Evolutionary conservation across 2,797 vertebrate genomes (phyloP).

Genomic region (Sebastes steindachneri): DNA sequence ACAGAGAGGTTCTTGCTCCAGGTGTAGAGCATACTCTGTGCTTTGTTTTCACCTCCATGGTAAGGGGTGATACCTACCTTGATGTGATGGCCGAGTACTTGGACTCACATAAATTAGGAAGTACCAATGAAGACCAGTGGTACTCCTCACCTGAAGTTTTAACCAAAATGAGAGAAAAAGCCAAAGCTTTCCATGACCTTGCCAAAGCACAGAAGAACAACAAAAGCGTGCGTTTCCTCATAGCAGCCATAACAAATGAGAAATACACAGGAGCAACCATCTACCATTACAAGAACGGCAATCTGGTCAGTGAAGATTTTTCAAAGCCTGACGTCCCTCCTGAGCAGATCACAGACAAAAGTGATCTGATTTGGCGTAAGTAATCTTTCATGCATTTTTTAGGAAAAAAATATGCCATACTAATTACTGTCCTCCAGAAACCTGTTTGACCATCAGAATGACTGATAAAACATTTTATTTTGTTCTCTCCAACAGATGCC

Average conservation of each 20-base stretch:
- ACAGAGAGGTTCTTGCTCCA: too few species aligned
- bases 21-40: too few species aligned
- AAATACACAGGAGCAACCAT: constrained; percentile 41
- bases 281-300: neutral
- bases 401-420: neutral
- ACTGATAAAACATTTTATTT: neutral
- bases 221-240: neutral
- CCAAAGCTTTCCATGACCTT: too few species aligned
- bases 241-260: neutral
- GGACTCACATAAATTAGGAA: too few species aligned
- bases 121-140: too few species aligned
- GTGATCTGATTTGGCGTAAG: neutral
- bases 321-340: neutral
- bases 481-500: constrained; percentile 14
- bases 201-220: neutral
- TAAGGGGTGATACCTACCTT: too few species aligned
- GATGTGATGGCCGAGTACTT: too few species aligned
- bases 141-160: too few species aligned
- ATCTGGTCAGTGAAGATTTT: constrained; percentile 3
- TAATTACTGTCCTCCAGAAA: neutral
- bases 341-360: neutral
- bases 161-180: too few species aligned
- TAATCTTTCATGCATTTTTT: neutral
- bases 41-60: too few species aligned
- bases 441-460: neutral